Base-by-base conservation (phyloP, 1,140 invertebrate species). In the Drosophila simulans region DNA sequence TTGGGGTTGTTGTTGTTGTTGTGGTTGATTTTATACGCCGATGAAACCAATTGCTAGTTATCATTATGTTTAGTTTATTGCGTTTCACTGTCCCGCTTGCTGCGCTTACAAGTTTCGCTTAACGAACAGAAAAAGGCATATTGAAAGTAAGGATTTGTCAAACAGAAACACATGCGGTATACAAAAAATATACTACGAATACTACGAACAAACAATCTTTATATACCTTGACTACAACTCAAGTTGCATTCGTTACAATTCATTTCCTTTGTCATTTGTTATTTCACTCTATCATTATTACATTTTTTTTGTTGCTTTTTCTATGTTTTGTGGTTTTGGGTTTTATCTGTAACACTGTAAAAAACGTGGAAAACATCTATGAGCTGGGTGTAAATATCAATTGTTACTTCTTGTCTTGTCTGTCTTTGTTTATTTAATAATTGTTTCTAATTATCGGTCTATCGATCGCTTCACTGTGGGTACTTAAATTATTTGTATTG, bases 81-180 rank as follows among this genome's bases (percentile, higher is more conserved):
- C 66, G 62, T 74, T 74, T 80, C 66, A 78, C 62, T 51, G 78
- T 76, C 48, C 60, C 35, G 45, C 73, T 77, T 54, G 77, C 55
- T 80, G 58, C 72, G 53, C 70, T 85, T 88, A 86, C 83, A 86
- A 86, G 83, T 86, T 86, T 86, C 83, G 82, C 64, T 86, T 75
- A 85, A 81, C 68, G 62, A 88, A 88, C 78, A 59, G 54, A 86
- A 86, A 78, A 77, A 85, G 70, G 79, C 74, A 71, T 82, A 75
- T 80, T 70, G 43, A 65, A 39, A 70, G 64, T 37, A 68, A 35
- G 65, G 62, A 20, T 74, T 65, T 57, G 35, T 76, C 15, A 37
- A 53, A 62, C 53, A 64, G 35, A 57, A 78, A 72, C 54, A 63
- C 51, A 66, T 54, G 27, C 59, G 57, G 63, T 46, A 70, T 55